phyloP scores from a whole-genome alignment of 2,113 vertebrate genomes.

The Colinus virginianus region DNA sequence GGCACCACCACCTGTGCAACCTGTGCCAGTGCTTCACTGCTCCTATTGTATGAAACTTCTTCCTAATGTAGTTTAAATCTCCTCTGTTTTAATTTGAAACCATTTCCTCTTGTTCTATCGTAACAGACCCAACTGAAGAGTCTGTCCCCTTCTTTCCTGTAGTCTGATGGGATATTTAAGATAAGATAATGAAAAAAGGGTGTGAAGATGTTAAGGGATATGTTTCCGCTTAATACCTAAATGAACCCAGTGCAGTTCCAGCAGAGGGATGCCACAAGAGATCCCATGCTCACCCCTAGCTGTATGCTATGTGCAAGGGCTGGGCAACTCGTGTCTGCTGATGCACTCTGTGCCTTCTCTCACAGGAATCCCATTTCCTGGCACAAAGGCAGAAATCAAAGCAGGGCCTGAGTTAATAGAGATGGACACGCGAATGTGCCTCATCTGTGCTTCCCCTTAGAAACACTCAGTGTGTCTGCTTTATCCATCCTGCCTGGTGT shows the following conservation, averaged over 20 bases:
- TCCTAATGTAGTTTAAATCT: too few species aligned
- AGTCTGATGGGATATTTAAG: neutral
- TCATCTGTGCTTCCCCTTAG: neutral
- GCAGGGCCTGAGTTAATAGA: neutral
- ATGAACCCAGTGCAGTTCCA: rapidly evolving
- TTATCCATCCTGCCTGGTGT: rapidly evolving
- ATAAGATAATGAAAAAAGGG: neutral
- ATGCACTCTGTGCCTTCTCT: neutral
- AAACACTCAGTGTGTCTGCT: neutral
- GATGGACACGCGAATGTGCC: rapidly evolving
- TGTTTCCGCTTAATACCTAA: rapidly evolving
- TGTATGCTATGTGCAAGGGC: neutral
- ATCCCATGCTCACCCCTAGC: rapidly evolving
- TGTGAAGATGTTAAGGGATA: neutral
- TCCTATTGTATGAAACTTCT: too few species aligned
- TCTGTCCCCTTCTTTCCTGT: too few species aligned
- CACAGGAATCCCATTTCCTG: neutral
- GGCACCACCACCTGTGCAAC: neutral
- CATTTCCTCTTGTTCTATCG: too few species aligned
- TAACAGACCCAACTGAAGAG: too few species aligned
- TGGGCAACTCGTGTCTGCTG: rapidly evolving
- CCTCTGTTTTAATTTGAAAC: too few species aligned
- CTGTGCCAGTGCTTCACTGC: neutral
- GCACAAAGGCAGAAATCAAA: neutral
- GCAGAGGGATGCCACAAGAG: neutral